Evolutionary conservation across 2,113 vertebrate genomes (phyloP).

Genomic region (Canis aureus): DNA sequence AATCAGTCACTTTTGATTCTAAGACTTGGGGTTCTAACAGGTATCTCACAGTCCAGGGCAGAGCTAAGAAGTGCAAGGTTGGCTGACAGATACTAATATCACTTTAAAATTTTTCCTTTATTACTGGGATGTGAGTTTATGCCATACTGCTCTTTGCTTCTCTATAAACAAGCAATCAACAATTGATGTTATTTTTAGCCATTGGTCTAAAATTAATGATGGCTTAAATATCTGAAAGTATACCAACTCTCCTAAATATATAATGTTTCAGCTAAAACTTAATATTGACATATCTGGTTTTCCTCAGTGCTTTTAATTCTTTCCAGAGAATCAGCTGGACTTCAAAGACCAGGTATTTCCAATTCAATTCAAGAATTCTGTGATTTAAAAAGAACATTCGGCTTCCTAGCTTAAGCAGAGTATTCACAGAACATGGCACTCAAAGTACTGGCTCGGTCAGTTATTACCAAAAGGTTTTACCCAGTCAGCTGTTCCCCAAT

Average conservation of each 20-base stretch:
- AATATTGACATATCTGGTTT: conserved; percentile 27
- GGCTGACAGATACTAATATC: neutral
- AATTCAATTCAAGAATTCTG: conserved; percentile 56
- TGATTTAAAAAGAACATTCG: conserved; percentile 27
- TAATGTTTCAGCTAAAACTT: conserved; percentile 30
- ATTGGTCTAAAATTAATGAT: conserved; percentile 12
- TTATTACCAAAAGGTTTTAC: neutral
- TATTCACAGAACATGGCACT: conserved; percentile 16
- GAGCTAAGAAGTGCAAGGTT: conserved; percentile 13
- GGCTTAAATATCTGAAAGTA: conserved; percentile 48
- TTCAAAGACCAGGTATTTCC: conserved; percentile 4
- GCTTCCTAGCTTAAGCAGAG: neutral
- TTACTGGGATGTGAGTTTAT: conserved; percentile 41
- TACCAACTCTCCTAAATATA: neutral
- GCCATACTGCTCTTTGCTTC: conserved; percentile 6
- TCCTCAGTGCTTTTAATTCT: conserved; percentile 6
- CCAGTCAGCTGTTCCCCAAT: neutral
- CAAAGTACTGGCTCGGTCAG: neutral
- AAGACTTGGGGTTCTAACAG: neutral
- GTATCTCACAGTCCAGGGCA: neutral
- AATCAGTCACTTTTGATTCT: conserved; percentile 1
- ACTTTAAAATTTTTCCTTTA: neutral
- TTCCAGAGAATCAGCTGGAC: conserved; percentile 26
- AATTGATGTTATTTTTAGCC: neutral
- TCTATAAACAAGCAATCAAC: conserved; percentile 11